Conservation (phyloP, 2,888 invertebrate species). For the Crepidodera aurea region DNA sequence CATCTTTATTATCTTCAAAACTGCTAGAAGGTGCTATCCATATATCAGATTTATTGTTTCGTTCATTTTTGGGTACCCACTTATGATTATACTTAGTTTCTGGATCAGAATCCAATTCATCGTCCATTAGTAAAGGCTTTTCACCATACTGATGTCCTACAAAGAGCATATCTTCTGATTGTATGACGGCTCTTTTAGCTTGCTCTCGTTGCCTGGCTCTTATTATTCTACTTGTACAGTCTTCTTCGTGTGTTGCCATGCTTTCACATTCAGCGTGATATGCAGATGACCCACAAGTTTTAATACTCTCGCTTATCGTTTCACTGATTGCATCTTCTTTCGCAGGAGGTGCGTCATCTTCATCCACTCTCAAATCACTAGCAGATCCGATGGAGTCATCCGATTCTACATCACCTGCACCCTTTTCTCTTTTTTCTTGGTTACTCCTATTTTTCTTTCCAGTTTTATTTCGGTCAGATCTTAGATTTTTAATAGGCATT, state of each 20-base stretch:
- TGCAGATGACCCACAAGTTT: slow-evolving; percentile 74
- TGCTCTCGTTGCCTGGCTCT: slow-evolving; percentile 63
- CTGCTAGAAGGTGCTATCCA: slow-evolving; percentile 58
- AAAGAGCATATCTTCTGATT: slow-evolving; percentile 66
- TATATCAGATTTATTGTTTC: slow-evolving; percentile 50
- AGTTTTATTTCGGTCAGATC: slow-evolving; percentile 60
- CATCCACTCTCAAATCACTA: slow-evolving; percentile 70
- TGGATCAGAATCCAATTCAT: slow-evolving; percentile 75
- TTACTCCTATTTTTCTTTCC: slow-evolving; percentile 53
- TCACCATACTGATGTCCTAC: slow-evolving; percentile 81
- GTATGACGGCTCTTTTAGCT: slow-evolving; percentile 55
- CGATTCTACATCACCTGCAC: slow-evolving; percentile 63
- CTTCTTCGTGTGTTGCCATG: slow-evolving; percentile 70
- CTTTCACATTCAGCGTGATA: slow-evolving; percentile 79
- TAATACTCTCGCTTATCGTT: slow-evolving; percentile 70
- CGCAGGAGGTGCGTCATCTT: slow-evolving; percentile 60
- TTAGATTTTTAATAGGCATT: slow-evolving; percentile 61
- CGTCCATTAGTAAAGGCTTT: slow-evolving; percentile 77
- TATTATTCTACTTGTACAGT: slow-evolving; percentile 64
- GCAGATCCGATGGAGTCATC: slow-evolving; percentile 77
- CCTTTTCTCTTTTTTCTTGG: slow-evolving; percentile 33
- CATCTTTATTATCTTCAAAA: slow-evolving; percentile 65
- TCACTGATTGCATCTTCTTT: slow-evolving; percentile 63
- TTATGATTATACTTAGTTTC: slow-evolving; percentile 54
- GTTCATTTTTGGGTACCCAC: slow-evolving; percentile 38